Evolutionary conservation across 2,113 vertebrate species (phyloP).

Genomic region (Thalassoma bifasciatum): DNA sequence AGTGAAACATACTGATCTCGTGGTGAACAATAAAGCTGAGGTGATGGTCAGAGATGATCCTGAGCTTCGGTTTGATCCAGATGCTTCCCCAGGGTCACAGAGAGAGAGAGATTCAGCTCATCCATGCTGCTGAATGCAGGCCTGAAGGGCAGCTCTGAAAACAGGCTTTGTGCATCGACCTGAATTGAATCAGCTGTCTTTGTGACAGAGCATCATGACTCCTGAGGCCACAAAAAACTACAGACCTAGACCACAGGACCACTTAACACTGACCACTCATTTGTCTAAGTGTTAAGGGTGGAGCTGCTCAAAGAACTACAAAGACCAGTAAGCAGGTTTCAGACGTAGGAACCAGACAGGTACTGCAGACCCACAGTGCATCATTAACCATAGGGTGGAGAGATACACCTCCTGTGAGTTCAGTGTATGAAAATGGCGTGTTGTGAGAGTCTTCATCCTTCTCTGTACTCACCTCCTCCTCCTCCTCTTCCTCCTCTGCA

Average conservation of each 20-base stretch:
- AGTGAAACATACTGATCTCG: too few species aligned
- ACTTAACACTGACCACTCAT: constrained; percentile 19
- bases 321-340: neutral
- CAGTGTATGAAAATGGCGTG: neutral
- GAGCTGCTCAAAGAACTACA: neutral
- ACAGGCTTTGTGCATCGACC: constrained; percentile 72
- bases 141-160: constrained; percentile 39
- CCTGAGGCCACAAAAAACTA: constrained; percentile 17
- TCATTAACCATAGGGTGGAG: too few species aligned
- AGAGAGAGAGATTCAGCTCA: constrained; percentile 29
- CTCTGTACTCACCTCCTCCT: constrained; percentile 66
- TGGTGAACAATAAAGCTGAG: too few species aligned
- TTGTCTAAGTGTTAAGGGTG: neutral
- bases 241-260: neutral
- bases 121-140: constrained; percentile 52
- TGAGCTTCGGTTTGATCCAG: neutral
- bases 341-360: too few species aligned
- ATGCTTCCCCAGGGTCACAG: constrained; percentile 9
- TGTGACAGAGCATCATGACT: constrained; percentile 28
- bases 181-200: constrained; percentile 50
- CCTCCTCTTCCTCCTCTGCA: constrained; percentile 69
- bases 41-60: neutral
- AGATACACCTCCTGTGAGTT: too few species aligned
- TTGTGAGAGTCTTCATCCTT: constrained; percentile 15
- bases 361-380: too few species aligned